phyloP scores from a whole-genome alignment of 2,113 vertebrate genomes.

The Notothenia rossii region DNA sequence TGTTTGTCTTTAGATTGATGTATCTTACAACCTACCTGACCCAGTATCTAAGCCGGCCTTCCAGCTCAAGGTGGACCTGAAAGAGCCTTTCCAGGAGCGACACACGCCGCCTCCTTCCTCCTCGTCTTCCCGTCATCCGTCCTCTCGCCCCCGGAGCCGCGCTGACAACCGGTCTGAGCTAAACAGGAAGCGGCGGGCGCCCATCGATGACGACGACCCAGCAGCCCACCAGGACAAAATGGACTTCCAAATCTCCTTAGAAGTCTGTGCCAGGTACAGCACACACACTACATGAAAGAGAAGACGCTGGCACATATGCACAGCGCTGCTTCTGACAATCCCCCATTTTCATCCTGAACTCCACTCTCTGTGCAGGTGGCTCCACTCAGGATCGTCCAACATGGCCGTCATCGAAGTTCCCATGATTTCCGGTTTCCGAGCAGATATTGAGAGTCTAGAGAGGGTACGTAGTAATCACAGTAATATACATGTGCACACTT shows the following conservation, averaged over 20 bases:
- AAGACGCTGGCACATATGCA: neutral
- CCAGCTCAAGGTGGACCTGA: slow-evolving; percentile 90
- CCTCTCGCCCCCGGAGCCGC: slow-evolving; percentile 68
- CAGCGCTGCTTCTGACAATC: neutral
- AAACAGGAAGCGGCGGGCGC: slow-evolving; percentile 77
- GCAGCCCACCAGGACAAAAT: slow-evolving; percentile 89
- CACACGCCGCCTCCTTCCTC: slow-evolving; percentile 51
- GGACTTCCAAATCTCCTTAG: slow-evolving; percentile 90
- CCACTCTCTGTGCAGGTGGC: slow-evolving; percentile 84
- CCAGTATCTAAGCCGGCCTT: slow-evolving; percentile 92
- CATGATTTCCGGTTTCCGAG: slow-evolving; percentile 90
- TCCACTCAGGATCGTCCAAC: slow-evolving; percentile 93
- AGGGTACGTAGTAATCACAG: slow-evolving; percentile 83
- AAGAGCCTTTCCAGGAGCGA: slow-evolving; percentile 85
- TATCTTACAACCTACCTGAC: slow-evolving; percentile 93
- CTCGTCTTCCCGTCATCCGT: slow-evolving; percentile 51
- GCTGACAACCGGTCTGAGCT: slow-evolving; percentile 79
- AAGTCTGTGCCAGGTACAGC: slow-evolving; percentile 90
- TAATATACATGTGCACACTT: slow-evolving; percentile 10
- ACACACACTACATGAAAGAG: neutral
- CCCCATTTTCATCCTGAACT: neutral
- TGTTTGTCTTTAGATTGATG: slow-evolving; percentile 86
- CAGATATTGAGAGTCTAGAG: slow-evolving; percentile 91
- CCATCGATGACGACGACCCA: slow-evolving; percentile 90
- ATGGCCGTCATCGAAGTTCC: slow-evolving; percentile 94